phyloP scores from a whole-genome alignment of 1,140 invertebrate species.

The Monochamus saltuarius region DNA sequence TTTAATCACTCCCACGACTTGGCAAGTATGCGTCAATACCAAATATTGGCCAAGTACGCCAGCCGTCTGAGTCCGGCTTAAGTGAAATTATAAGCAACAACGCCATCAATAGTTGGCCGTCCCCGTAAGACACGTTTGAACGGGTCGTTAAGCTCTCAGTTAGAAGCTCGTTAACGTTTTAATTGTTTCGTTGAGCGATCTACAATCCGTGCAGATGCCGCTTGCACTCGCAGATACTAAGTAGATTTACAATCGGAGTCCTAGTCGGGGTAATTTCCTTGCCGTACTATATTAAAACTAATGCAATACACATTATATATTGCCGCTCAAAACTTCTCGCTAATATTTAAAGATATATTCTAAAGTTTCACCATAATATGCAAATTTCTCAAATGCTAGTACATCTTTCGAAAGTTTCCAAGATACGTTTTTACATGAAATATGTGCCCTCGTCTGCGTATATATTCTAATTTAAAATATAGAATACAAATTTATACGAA shows the following conservation, averaged over 20 bases:
- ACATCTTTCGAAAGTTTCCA: constrained; percentile 45
- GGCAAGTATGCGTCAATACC: too few species aligned
- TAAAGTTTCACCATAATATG: constrained; percentile 48
- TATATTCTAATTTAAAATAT: constrained; percentile 54
- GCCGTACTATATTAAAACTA: constrained; percentile 32
- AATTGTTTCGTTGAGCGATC: constrained; percentile 46
- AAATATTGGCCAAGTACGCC: too few species aligned
- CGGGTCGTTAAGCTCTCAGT: constrained; percentile 44
- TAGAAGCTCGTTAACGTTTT: constrained; percentile 47
- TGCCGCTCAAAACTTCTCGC: constrained; percentile 33
- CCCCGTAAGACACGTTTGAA: constrained; percentile 37
- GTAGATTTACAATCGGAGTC: constrained; percentile 31
- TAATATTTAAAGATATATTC: constrained; percentile 44
- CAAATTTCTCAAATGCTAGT: constrained; percentile 43
- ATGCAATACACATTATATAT: constrained; percentile 35
- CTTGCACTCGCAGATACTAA: constrained; percentile 31
- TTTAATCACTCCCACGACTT: too few species aligned
- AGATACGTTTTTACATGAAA: constrained; percentile 51
- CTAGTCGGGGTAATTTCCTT: constrained; percentile 20
- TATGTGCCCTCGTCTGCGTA: constrained; percentile 46
- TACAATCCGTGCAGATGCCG: constrained; percentile 28
- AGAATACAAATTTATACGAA: constrained; percentile 52
- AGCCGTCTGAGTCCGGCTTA: too few species aligned
- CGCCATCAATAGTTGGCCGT: background rate
- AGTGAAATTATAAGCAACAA: too few species aligned